These are phyloP conservation scores for Leucoraja erinaceus DNA, from an alignment of 2,113 vertebrate genomes.

Conservation along the genomic window DNA sequence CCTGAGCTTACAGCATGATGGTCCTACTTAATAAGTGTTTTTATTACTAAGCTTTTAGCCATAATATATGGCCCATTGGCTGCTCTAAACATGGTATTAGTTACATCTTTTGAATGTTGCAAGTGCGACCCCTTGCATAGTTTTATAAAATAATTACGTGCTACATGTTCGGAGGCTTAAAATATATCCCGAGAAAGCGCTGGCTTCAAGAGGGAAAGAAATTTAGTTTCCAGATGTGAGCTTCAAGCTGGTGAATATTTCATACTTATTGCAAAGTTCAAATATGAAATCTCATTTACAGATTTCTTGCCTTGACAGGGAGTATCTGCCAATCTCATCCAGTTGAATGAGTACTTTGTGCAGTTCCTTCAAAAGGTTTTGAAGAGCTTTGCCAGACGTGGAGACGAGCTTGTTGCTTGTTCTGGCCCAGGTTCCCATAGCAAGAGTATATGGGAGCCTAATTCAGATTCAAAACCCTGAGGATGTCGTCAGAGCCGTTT, in stretches of 20 bases:
- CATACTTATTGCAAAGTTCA: neutral
- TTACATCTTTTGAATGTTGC: slow-evolving; percentile 6
- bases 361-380: neutral
- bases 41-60: slow-evolving; percentile 32
- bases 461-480: neutral
- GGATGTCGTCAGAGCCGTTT: neutral
- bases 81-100: slow-evolving; percentile 34
- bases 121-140: neutral
- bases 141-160: slow-evolving; percentile 32
- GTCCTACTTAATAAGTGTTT: slow-evolving; percentile 35
- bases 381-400: too few relatives aligned
- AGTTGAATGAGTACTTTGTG: neutral
- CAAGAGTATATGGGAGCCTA: neutral
- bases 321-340: neutral
- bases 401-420: neutral
- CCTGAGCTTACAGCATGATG: neutral
- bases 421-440: neutral
- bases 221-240: slow-evolving; percentile 9
- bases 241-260: neutral
- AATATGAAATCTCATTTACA: slow-evolving; percentile 29
- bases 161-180: neutral
- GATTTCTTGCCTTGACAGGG: neutral
- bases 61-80: slow-evolving; percentile 17
- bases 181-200: neutral
- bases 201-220: neutral